Evolutionary conservation across 1,140 invertebrate genomes (phyloP).

Genomic region (Lepeophtheirus salmonis): DNA sequence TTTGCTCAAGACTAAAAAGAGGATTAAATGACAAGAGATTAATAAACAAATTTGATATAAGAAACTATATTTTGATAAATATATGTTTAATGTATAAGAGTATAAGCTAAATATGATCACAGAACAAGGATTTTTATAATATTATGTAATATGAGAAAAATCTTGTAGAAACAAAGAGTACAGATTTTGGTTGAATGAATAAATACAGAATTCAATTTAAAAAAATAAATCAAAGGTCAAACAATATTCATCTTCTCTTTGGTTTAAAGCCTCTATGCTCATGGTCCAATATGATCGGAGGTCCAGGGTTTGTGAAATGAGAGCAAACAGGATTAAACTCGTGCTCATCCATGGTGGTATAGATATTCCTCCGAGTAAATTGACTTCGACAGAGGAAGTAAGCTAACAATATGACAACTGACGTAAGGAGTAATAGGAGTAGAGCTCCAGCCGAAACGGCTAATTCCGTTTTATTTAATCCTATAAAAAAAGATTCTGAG

Average conservation of each 20-base stretch:
- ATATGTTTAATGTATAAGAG: no score
- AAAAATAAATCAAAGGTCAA: not conserved
- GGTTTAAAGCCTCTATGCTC: not conserved
- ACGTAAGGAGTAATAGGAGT: not conserved
- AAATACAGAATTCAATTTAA: no score
- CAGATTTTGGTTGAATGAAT: no score
- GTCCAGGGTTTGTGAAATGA: constrained; percentile 10
- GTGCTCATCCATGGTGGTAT: constrained; percentile 10
- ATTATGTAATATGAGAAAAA: no score
- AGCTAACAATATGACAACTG: not conserved
- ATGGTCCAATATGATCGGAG: constrained; percentile 5
- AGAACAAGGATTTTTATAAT: no score
- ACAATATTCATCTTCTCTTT: not conserved
- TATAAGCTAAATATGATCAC: no score
- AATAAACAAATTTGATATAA: no score
- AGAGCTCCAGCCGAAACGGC: not conserved
- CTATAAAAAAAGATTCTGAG: no score
- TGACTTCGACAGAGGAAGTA: constrained; percentile 7
- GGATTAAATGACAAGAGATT: no score
- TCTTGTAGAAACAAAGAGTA: no score
- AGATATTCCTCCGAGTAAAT: not conserved
- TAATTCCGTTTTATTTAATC: not conserved
- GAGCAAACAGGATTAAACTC: not conserved
- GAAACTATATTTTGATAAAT: no score
- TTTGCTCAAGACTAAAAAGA: no score